Evolutionary conservation across 2,888 invertebrate species (phyloP), one percentile per base, ranked within the genome.

Genomic region (Anorthoa munda): DNA sequence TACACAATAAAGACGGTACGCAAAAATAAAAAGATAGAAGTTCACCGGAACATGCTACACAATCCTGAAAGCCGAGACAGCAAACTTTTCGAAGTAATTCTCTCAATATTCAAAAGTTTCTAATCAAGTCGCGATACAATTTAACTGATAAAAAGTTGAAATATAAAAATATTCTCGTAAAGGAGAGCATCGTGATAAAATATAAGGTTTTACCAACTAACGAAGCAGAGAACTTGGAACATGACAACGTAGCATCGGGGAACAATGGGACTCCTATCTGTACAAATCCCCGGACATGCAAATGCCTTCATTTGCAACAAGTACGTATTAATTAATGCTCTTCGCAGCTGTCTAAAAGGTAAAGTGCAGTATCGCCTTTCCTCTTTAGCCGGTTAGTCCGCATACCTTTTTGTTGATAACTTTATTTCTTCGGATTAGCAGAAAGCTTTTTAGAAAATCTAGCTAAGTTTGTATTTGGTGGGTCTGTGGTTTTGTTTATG

Each of bases 251-350:
- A 61, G 48, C 48, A 53, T 21, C 45, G 31, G 15, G n/a, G 17
- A 51, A 17, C n/a, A 56, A 63, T 23, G n/a, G 13, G 11, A 39
- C 51, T 55, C 31, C 4, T 46, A 61, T 61, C 31, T n/a, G 45
- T n/a, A 61, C 21, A 51, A 56, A 55, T 61, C 15, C 26, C 31
- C 23, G 13, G 45, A 5, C 45, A 46, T 39, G 17, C 45, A 61
- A 75, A 61, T 77, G 45, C 23, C 26, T 55, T 26, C 11, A 48
- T 72, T 74, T 55, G 15, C 46, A 39, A 50, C 11, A 13, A 75
- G 46, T 48, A 15, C 31, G 15, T 18, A 15, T 31, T 75, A 18
- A 77, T 77, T 50, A 77, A n/a, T 48, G 2, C 21, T 60, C 55
- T 46, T 59, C 26, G 13, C 23, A 23, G 21, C 31, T 46, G 46